Evolutionary conservation across 2,113 vertebrate species (phyloP), one percentile per base, ranked within the genome.

Genomic region (Pantherophis guttatus): DNA sequence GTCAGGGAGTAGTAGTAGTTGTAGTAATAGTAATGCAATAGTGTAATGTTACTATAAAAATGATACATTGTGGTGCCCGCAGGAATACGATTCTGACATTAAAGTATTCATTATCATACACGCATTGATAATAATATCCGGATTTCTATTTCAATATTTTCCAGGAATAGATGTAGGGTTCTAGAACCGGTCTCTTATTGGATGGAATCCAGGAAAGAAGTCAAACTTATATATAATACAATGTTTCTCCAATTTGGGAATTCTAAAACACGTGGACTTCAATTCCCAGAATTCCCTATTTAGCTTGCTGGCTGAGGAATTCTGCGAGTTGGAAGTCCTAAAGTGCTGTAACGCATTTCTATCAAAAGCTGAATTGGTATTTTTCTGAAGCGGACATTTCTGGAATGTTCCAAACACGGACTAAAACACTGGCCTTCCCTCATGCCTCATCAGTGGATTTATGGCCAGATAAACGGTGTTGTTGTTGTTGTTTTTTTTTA

Each of bases 401-500:
- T 70, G 65, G 12, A 12, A n/a, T 70, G n/a, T n/a, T 33, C 65
- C 29, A n/a, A 70, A 15, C 12, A 70, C 1, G 0, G 12, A 70
- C 26, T 70, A 13, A 70, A 70, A 70, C n/a, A 13, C 5, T 15
- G 65, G 12, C 26, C 4, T 65, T 10, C 3, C 26, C 3, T 12
- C 59, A 65, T 65, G 26, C 21, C 59, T 65, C 26, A 29, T 65
- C 26, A 65, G 26, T 65, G 26, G 26, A 62, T 62, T 62, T 62
- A 26, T 9, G 9, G 59, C 59, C 59, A 26, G 24, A 62, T 29
- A 62, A 11, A 9, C 9, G 24, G 39, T 1, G 1, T 39, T 39
- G 39, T 39, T 39, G n/a, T n/a, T n/a, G n/a, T n/a, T n/a, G n/a
- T 39, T 8, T 23, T 9, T 26, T 11, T 10, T 0, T 0, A 5